phyloP scores from a whole-genome alignment of 1,140 invertebrate species.

The Mercenaria mercenaria region DNA sequence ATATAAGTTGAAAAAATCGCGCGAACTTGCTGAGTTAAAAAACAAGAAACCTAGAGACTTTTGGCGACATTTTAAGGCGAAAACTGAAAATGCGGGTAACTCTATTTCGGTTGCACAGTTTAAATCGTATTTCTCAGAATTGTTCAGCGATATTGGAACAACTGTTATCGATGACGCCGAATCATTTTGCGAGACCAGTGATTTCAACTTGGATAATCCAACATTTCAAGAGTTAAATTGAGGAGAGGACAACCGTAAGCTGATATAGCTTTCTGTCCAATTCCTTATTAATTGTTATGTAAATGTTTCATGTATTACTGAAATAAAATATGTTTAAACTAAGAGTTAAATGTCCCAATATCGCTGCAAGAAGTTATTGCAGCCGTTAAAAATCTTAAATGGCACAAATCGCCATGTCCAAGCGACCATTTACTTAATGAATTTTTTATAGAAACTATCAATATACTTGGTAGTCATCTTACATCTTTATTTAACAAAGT shows the following conservation, averaged over 20 bases:
- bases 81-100: no score
- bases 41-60: no score
- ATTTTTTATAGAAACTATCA: conserved; percentile 2
- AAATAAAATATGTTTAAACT: no score
- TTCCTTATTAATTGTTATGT: no score
- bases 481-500: conserved; percentile 1
- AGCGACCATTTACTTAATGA: conserved; percentile 11
- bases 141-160: not conserved
- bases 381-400: not conserved
- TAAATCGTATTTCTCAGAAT: not conserved
- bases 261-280: no score
- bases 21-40: no score
- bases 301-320: no score
- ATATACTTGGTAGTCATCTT: conserved; percentile 1
- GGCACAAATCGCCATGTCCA: not conserved
- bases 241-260: no score
- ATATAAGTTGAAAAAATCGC: no score
- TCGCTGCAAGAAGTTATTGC: not conserved
- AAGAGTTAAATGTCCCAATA: not conserved
- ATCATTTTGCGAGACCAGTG: not conserved
- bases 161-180: not conserved
- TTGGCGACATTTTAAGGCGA: no score
- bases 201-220: not conserved
- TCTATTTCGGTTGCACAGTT: not conserved
- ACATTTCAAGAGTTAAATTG: not conserved